phyloP scores from a whole-genome alignment of 92 coral and sea anemone species.

The Plumapathes pennacea region DNA sequence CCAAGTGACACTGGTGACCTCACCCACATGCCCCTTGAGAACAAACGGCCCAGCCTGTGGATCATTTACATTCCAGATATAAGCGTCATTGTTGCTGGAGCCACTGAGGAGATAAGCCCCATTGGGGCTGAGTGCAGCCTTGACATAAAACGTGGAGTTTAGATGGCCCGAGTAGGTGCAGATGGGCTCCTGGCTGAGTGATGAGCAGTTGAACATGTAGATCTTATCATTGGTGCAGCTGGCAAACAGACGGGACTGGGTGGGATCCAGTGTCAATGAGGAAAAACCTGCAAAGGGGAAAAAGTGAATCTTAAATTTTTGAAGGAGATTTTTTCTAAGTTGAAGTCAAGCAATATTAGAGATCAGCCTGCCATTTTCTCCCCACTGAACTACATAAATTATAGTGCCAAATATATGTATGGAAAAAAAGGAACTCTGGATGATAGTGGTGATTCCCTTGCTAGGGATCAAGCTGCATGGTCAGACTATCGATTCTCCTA shows the following conservation, averaged over 20 bases:
- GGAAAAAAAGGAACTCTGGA: too few relatives aligned
- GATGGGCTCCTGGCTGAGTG: constrained; percentile 64
- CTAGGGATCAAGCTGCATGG: too few relatives aligned
- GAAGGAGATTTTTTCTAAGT: not conserved
- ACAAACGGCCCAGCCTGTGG: constrained; percentile 71
- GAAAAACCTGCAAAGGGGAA: constrained; percentile 74
- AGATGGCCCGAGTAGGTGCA: constrained; percentile 74
- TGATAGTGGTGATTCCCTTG: too few relatives aligned
- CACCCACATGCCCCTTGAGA: constrained; percentile 83
- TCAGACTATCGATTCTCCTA: too few relatives aligned
- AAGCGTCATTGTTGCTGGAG: constrained; percentile 82
- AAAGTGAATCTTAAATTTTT: not conserved
- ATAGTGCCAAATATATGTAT: too few relatives aligned
- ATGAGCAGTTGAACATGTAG: constrained; percentile 88
- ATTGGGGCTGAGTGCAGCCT: constrained; percentile 86
- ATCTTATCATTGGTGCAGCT: constrained; percentile 90
- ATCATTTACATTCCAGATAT: constrained; percentile 81
- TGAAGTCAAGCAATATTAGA: not conserved
- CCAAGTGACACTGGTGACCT: constrained; percentile 96
- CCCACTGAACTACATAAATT: too few relatives aligned
- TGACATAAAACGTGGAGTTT: constrained; percentile 92
- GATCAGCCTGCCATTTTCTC: too few relatives aligned
- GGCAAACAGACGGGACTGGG: constrained; percentile 78
- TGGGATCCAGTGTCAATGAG: constrained; percentile 82
- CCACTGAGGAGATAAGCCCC: constrained; percentile 81